Percentiles rank a stretch among this genome's conserved stretches.
Evolutionary conservation across 2,797 vertebrate genomes (phyloP).

Genomic region (Octomys mimax): DNA sequence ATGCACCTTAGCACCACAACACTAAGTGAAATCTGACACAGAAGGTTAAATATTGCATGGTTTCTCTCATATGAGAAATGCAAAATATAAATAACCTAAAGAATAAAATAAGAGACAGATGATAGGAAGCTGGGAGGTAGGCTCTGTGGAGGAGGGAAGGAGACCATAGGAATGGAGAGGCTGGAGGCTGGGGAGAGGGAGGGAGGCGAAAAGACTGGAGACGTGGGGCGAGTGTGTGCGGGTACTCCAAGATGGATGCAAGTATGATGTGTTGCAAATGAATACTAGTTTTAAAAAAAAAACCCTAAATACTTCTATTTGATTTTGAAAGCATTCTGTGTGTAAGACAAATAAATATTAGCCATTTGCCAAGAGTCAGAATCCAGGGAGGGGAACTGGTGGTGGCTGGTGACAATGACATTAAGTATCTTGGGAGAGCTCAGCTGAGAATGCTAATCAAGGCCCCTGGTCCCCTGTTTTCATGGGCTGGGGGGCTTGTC

Average conservation of each 20-base stretch:
- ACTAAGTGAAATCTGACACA: background rate
- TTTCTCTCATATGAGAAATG: background rate
- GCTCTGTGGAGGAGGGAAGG: background rate
- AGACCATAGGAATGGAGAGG: background rate
- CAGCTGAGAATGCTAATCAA: background rate
- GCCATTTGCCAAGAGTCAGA: background rate
- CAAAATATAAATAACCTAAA: background rate
- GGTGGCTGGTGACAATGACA: background rate
- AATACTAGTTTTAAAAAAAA: background rate
- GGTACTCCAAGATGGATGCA: background rate
- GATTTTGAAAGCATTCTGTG: background rate
- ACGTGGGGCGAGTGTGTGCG: too few relatives aligned
- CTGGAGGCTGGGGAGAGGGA: background rate
- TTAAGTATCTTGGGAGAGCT: background rate
- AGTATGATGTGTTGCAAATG: background rate
- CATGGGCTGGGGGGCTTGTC: background rate
- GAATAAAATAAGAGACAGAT: background rate
- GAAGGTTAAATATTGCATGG: background rate
- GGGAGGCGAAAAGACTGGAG: background rate
- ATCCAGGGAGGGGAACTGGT: background rate
- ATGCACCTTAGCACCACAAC: background rate
- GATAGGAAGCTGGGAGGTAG: background rate
- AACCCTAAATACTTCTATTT: background rate
- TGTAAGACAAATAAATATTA: constrained; percentile 5
- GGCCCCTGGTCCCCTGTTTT: background rate